phyloP scores from a whole-genome alignment of 2,797 vertebrate genomes.

The Ctenochaetus hawaiiensis region DNA sequence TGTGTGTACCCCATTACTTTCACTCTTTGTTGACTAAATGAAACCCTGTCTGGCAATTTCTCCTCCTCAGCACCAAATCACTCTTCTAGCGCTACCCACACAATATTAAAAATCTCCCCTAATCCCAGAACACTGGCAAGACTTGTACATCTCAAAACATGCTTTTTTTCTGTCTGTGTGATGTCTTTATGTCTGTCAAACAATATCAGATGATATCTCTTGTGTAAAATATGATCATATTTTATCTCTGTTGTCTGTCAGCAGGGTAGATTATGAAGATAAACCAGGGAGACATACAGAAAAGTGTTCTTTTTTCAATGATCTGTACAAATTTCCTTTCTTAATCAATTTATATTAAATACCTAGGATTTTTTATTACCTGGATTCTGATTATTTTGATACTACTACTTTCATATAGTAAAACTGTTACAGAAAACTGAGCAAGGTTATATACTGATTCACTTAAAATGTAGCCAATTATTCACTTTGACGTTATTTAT shows the following conservation, averaged over 20 bases:
- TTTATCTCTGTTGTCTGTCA: slow-evolving; percentile 37
- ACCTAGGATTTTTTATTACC: slow-evolving; percentile 32
- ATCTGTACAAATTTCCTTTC: slow-evolving; percentile 52
- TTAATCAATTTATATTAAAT: slow-evolving; percentile 64
- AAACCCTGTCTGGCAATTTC: slow-evolving; percentile 67
- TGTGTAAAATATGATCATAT: slow-evolving; percentile 64
- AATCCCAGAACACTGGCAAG: slow-evolving; percentile 33
- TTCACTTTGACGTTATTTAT: neutral
- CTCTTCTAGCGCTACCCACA: slow-evolving; percentile 53
- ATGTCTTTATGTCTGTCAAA: slow-evolving; percentile 73
- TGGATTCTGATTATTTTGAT: slow-evolving; percentile 33
- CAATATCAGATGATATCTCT: slow-evolving; percentile 63
- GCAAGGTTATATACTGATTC: slow-evolving; percentile 12
- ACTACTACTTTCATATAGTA: slow-evolving; percentile 14
- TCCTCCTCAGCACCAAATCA: slow-evolving; percentile 69
- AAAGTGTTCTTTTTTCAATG: slow-evolving; percentile 50
- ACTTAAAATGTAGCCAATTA: slow-evolving; percentile 2
- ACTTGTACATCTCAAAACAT: slow-evolving; percentile 33
- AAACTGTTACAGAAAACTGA: slow-evolving; percentile 6
- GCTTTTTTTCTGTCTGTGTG: slow-evolving; percentile 45
- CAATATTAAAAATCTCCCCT: slow-evolving; percentile 74
- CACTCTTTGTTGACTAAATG: slow-evolving; percentile 62
- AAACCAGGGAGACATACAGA: slow-evolving; percentile 41
- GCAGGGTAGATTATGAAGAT: slow-evolving; percentile 36
- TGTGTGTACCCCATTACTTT: slow-evolving; percentile 59